Percentiles rank a stretch among this genome's conserved stretches.
Evolutionary conservation across 2,113 vertebrate genomes (phyloP).

Genomic region (Malurus elegans): DNA sequence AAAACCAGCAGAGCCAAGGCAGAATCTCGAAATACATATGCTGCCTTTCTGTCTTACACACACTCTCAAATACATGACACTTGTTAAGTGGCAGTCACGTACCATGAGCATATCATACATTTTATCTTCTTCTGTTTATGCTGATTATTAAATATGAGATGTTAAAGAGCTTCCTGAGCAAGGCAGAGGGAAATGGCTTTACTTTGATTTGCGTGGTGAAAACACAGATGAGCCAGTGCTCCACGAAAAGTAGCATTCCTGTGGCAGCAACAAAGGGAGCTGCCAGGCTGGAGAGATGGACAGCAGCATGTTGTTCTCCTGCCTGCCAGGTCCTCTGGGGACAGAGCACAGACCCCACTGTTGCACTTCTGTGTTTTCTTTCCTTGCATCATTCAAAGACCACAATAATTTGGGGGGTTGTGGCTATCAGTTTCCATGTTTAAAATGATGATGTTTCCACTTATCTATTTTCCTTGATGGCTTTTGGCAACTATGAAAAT

Average conservation of each 20-base stretch:
- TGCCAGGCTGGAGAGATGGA: not conserved
- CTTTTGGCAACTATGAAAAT: not conserved
- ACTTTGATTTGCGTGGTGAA: not conserved
- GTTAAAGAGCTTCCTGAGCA: conserved; percentile 10
- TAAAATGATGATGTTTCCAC: not conserved
- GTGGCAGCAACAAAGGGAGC: conserved; percentile 5
- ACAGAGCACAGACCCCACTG: not conserved
- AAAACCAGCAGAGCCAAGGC: not conserved
- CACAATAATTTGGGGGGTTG: not conserved
- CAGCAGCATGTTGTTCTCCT: not conserved
- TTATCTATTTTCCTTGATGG: not conserved
- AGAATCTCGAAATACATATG: not conserved
- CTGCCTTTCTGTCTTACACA: conserved; percentile 10
- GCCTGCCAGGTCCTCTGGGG: not conserved
- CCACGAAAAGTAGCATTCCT: not conserved
- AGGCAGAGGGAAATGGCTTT: not conserved
- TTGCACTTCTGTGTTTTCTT: not conserved
- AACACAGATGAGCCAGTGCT: not conserved
- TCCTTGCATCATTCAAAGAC: not conserved
- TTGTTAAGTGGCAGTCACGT: not conserved
- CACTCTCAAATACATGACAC: not conserved
- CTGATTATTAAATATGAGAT: conserved; percentile 13
- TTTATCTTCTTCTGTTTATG: not conserved
- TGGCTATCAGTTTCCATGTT: not conserved
- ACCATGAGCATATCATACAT: not conserved